phyloP scores from a whole-genome alignment of 2,113 vertebrate species.

The Gadus macrocephalus region DNA sequence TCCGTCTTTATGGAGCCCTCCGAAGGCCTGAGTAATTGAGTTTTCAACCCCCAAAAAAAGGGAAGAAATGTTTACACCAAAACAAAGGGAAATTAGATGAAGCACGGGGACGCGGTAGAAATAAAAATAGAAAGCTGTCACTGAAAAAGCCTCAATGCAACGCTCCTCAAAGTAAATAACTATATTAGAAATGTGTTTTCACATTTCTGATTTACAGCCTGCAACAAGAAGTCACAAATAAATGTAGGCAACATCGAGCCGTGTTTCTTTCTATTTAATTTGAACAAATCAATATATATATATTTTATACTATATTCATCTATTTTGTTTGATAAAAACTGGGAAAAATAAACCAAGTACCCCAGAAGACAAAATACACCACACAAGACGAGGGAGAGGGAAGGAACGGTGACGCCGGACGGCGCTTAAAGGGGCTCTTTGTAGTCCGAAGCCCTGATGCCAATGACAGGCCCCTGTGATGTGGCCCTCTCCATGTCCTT shows the following conservation, averaged over 20 bases:
- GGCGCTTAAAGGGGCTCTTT: no score
- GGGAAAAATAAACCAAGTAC: no score
- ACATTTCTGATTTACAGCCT: constrained; percentile 45
- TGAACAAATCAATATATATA: constrained; percentile 12
- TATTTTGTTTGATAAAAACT: no score
- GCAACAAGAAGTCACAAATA: constrained; percentile 41
- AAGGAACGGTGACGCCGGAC: not conserved
- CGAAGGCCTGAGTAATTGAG: constrained; percentile 64
- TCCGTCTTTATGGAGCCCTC: constrained; percentile 59
- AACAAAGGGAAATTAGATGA: constrained; percentile 68
- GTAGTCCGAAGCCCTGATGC: no score
- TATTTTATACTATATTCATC: no score
- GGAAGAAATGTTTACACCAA: constrained; percentile 61
- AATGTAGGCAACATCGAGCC: constrained; percentile 14
- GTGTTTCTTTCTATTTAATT: constrained; percentile 21
- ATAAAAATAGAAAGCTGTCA: constrained; percentile 59
- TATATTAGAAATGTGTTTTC: constrained; percentile 52
- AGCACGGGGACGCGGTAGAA: constrained; percentile 39
- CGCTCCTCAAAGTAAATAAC: constrained; percentile 48
- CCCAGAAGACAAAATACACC: not conserved
- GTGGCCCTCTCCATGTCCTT: not conserved
- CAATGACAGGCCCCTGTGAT: no score
- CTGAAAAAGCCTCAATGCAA: constrained; percentile 45
- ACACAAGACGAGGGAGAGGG: not conserved
- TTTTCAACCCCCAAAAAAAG: constrained; percentile 51